A percentile compares a stretch with the other conserved stretches of the same genome.
Evolutionary conservation across 2,113 vertebrate species (phyloP).

Genomic region (Dicaeum eximium): DNA sequence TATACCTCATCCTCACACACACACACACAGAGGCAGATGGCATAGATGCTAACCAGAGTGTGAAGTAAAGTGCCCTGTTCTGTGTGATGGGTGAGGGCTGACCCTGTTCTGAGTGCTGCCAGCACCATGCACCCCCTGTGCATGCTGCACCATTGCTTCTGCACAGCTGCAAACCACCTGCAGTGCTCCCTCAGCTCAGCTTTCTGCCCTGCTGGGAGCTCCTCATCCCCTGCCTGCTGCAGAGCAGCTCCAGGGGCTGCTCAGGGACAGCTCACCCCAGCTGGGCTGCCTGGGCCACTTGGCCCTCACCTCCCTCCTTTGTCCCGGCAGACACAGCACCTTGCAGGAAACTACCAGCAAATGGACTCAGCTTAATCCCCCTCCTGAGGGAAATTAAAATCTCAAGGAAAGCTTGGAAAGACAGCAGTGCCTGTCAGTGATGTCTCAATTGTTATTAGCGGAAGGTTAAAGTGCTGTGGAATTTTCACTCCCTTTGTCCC

Average conservation of each 20-base stretch:
- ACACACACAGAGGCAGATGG: neutral
- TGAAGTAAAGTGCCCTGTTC: neutral
- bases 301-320: neutral
- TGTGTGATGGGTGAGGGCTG: neutral
- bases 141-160: no score
- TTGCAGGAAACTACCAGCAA: neutral
- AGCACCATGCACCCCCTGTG: neutral
- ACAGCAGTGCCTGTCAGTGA: neutral
- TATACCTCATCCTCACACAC: rapidly evolving
- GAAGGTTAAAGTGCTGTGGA: neutral
- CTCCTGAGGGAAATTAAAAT: neutral
- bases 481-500: neutral
- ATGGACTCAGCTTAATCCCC: neutral
- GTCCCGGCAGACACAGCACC: neutral
- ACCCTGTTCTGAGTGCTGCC: neutral
- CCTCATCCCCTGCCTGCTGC: neutral
- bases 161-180: neutral
- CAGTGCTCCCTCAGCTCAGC: rapidly evolving
- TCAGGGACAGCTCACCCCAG: no score
- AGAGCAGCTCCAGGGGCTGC: neutral
- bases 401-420: neutral
- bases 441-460: neutral
- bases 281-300: neutral
- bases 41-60: neutral
- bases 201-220: neutral